phyloP scores from a whole-genome alignment of 2,888 invertebrate genomes.

The Frankliniella intonsa region DNA sequence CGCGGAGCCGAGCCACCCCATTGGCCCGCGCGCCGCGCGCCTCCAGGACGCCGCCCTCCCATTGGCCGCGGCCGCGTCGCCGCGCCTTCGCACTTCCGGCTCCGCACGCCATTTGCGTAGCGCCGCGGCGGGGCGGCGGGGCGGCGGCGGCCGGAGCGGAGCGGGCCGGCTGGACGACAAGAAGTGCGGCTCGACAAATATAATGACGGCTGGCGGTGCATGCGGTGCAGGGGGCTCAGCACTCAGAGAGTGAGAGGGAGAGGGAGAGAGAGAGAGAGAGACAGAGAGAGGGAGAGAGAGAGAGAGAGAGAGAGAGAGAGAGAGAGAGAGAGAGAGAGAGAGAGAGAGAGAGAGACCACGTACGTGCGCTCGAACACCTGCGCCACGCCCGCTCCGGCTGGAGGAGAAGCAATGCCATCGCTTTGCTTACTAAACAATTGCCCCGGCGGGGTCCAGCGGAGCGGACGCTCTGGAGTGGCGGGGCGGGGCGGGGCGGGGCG shows the following conservation, averaged over 20 bases:
- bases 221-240: no score
- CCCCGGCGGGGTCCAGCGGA: neutral
- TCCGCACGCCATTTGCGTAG: slow-evolving; percentile 5
- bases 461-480: neutral
- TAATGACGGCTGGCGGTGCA: no score
- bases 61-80: neutral
- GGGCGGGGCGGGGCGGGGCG: neutral
- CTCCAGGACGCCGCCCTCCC: neutral
- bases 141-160: no score
- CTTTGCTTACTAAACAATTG: slow-evolving; percentile 25
- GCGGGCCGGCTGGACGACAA: neutral
- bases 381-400: neutral
- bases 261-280: no score
- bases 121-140: neutral
- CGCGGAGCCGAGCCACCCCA: neutral
- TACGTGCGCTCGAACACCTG: neutral
- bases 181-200: neutral
- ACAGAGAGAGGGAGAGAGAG: no score
- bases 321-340: neutral
- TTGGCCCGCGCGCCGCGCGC: neutral
- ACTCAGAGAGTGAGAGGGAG: no score
- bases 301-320: no score
- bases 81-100: neutral
- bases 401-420: neutral
- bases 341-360: neutral